Conservation (phyloP, 1,140 invertebrate genomes). For the Trachymyrmex cornetzi region DNA sequence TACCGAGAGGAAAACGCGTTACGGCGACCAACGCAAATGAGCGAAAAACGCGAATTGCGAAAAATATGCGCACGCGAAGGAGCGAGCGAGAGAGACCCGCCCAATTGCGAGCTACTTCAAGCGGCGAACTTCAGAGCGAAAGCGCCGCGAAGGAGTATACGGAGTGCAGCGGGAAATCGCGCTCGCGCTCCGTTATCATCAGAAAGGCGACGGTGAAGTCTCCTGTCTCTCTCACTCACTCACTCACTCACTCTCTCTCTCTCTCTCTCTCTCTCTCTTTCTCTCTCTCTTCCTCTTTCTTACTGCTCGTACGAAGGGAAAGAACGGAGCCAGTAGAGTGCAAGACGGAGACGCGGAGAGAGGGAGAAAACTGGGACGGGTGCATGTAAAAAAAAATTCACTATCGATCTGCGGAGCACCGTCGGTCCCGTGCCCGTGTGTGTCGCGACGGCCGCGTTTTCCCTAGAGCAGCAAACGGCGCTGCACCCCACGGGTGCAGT, state of each 20-base stretch:
- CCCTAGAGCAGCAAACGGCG: conserved; percentile 59
- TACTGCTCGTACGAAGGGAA: background rate
- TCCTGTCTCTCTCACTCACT: background rate
- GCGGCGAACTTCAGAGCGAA: conserved; percentile 50
- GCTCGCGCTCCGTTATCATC: conserved; percentile 33
- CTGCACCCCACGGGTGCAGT: conserved; percentile 30
- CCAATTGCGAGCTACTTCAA: conserved; percentile 35
- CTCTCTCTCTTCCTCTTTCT: background rate
- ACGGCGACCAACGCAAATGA: background rate
- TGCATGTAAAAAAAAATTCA: conserved; percentile 78
- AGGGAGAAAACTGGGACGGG: conserved; percentile 76
- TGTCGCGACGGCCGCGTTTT: conserved; percentile 56
- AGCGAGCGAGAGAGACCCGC: conserved; percentile 52
- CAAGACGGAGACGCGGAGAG: conserved; percentile 28
- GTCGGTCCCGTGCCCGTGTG: conserved; percentile 69
- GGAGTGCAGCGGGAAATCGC: conserved; percentile 33
- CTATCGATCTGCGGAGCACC: conserved; percentile 81
- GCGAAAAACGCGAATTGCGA: conserved; percentile 31
- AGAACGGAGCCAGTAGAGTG: conserved; percentile 23
- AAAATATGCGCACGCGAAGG: conserved; percentile 21
- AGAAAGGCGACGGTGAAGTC: conserved; percentile 26
- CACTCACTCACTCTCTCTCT: background rate
- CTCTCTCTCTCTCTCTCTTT: background rate
- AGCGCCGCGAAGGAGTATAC: conserved; percentile 1
- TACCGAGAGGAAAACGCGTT: background rate